Conservation (phyloP, 2,888 invertebrate species). For the Drosophila kambysellisi region DNA sequence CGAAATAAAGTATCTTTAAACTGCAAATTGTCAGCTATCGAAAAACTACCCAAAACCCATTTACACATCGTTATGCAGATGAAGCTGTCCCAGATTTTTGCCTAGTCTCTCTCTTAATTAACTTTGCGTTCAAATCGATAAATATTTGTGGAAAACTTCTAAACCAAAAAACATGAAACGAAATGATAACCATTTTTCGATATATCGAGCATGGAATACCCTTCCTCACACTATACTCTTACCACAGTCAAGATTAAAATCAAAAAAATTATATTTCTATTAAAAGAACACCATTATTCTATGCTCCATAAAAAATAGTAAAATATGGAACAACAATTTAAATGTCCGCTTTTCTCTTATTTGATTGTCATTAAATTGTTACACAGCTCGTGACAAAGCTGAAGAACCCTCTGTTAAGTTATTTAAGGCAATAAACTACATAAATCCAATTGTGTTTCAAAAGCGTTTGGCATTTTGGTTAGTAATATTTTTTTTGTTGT, state of each 20-base stretch:
- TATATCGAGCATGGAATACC: background rate
- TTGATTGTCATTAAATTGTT: background rate
- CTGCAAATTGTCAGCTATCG: slow-evolving; percentile 25
- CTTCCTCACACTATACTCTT: background rate
- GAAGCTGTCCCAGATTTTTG: slow-evolving; percentile 20
- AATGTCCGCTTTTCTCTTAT: background rate
- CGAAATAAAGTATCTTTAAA: slow-evolving; percentile 20
- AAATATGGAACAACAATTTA: background rate
- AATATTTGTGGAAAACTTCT: slow-evolving; percentile 51
- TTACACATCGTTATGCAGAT: slow-evolving; percentile 39
- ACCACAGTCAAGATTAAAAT: background rate
- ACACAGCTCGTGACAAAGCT: background rate
- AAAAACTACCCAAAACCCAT: slow-evolving; percentile 20
- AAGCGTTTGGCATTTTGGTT: slow-evolving; percentile 45
- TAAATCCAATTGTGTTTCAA: slow-evolving; percentile 41
- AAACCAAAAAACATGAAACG: slow-evolving; percentile 14
- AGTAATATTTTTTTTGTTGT: slow-evolving; percentile 24
- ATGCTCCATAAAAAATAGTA: background rate
- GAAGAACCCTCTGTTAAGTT: background rate
- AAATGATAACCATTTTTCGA: background rate
- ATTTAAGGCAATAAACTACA: slow-evolving; percentile 21
- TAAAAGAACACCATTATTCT: background rate
- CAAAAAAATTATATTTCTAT: background rate
- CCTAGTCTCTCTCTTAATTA: slow-evolving; percentile 58
- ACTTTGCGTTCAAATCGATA: slow-evolving; percentile 55